Conservation (phyloP, 2,888 invertebrate species). For the Aricia artaxerxes region DNA sequence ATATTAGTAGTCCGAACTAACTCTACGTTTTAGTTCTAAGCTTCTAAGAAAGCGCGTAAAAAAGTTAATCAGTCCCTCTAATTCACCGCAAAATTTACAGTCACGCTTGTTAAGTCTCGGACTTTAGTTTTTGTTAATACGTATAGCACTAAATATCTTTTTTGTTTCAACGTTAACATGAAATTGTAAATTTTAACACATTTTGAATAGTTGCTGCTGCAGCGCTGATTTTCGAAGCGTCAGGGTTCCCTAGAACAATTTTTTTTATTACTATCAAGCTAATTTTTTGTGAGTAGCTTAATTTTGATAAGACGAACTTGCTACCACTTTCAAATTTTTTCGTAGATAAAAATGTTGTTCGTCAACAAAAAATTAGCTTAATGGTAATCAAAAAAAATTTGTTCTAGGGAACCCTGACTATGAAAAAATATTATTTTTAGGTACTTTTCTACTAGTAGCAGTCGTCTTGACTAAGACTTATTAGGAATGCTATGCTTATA, state of each 20-base stretch:
- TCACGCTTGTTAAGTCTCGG: conserved; percentile 12
- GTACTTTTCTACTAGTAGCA: too few species aligned
- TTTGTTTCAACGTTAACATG: not conserved
- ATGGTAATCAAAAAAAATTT: too few species aligned
- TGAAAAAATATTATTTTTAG: too few species aligned
- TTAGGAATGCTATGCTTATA: not conserved
- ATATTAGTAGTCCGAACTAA: too few species aligned
- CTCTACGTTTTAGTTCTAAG: not conserved
- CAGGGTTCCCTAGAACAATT: too few species aligned
- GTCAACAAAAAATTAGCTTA: too few species aligned
- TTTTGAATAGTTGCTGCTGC: not conserved
- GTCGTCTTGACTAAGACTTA: not conserved
- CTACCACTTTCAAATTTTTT: too few species aligned
- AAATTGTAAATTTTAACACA: not conserved
- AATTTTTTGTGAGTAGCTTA: too few species aligned
- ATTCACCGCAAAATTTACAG: conserved; percentile 20
- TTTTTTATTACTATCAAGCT: too few species aligned
- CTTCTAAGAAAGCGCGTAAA: not conserved
- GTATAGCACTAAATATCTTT: not conserved
- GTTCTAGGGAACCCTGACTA: too few species aligned
- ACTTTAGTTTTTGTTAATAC: not conserved
- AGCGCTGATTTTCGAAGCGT: not conserved
- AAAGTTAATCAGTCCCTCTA: conserved; percentile 4
- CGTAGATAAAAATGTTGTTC: too few species aligned
- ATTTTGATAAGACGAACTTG: too few species aligned